Base-by-base conservation (phyloP, 2,113 vertebrate genomes). In the Forbesichthys agassizii region DNA sequence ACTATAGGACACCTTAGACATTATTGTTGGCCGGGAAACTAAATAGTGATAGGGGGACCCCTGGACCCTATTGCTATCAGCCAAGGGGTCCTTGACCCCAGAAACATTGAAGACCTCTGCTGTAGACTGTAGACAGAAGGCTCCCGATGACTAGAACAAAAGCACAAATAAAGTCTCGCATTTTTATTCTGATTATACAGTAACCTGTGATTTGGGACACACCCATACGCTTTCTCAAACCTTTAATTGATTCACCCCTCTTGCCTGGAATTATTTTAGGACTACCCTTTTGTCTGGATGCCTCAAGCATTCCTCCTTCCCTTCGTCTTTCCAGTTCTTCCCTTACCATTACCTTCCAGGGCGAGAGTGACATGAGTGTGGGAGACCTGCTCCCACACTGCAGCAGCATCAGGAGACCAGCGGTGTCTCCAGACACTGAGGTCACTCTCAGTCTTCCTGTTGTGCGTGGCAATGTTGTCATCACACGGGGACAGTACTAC, bases 401-500 rank as follows among this genome's bases (percentile, higher is more conserved):
- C 68, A 13, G 12, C 3, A 20, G 48, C 51, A 33, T 51, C 51
- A 64, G 67, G 9, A 48, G 69, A 52, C 9, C 71, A 0, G 9
- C 14, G 42, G 7, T 48, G 47, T 42, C 66, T 48, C 54, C 16
- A 60, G 78, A 75, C 48, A 51, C 62, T 2, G 0, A 10, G 7
- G 36, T 58, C 4, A 11, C 0, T 9, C 14, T 0, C 48, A 54
- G 33, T 1, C 61, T 88, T 9, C 76, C 79, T n/a, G 71, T 79
- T 60, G 83, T 88, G 61, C 57, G 75, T 1, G 82, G 77, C 0
- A 78, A 89, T 11, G 76, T 89, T 7, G 62, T 80, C 48, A 70
- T 93, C 33, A 48, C 36, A 53, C 80, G 33, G 14, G 91, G 88
- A 12, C 90, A 91, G 71, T 92, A 86, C 72, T 92, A 92, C 84